Evolutionary conservation across 2,113 vertebrate species (phyloP), one percentile per base, ranked within the genome.

Genomic region (Otis tarda): DNA sequence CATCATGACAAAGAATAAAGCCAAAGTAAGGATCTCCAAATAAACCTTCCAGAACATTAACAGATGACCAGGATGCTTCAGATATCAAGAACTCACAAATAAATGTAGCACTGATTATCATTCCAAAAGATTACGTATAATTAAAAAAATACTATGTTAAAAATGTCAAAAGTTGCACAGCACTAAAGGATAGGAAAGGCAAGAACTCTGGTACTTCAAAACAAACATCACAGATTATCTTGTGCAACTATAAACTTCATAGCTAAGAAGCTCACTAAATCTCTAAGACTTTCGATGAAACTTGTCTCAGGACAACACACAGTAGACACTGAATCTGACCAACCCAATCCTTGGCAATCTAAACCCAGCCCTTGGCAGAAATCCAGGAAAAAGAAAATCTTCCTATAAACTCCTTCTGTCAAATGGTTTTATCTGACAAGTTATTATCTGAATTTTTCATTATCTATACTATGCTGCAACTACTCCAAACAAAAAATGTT

Each of bases 251-350:
- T 7, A 59, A 84, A 69, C 28, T 61, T 52, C 41, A 52, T 0
- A 67, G 22, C 17, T 55, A 56, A 86, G 43, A 33, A 90, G 30
- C 7, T 74, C 3, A 7, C 20, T 56, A 49, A 33, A 59, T 75
- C 28, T 52, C 31, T 33, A 61, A 75, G 43, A 85, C 74, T 75
- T 91, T 20, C 5, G 2, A 23, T 3, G 5, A 47, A 21, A 43
- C 8, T 60, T 60, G 20, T 16, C 14, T 83, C 50, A 23, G 0
- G 1, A 67, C n/a, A 87, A 12, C 22, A 41, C 8, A 37, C 0
- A 45, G 12, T 1, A 22, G 27, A 41, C 28, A 43, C 37, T 25
- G 64, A 59, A 78, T 41, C 39, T 47, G 47, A 81, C n/a, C 3
- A 30, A 65, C 8, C 13, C 20, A 83, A 3, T 37, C 12, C 17